Conservation (phyloP, 2,888 invertebrate genomes). For the Philereme vetulata region DNA sequence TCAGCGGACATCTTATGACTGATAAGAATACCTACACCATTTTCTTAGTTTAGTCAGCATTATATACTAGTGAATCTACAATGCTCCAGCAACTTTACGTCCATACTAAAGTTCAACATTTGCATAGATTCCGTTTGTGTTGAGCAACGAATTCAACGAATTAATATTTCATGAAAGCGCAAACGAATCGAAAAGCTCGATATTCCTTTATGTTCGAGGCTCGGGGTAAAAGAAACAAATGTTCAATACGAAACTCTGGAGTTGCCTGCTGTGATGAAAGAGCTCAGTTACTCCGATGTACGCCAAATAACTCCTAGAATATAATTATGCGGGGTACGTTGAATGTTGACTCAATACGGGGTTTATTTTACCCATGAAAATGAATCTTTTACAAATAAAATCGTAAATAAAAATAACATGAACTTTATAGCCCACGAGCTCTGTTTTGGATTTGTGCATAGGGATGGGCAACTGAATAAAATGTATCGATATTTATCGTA, state of each 20-base stretch:
- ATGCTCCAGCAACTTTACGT: constrained; percentile 14
- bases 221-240: constrained; percentile 18
- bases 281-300: neutral
- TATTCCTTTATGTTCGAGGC: constrained; percentile 50
- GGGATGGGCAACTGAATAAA: too few relatives aligned
- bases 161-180: constrained; percentile 63
- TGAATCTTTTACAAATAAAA: too few relatives aligned
- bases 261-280: constrained; percentile 2
- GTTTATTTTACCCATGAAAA: too few relatives aligned
- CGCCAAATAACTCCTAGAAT: neutral
- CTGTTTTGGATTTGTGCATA: too few relatives aligned
- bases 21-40: too few relatives aligned
- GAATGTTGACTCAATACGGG: too few relatives aligned
- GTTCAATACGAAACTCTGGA: constrained; percentile 1
- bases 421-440: too few relatives aligned
- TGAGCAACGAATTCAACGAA: constrained; percentile 41
- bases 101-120: constrained; percentile 35
- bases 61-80: neutral
- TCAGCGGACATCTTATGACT: too few relatives aligned
- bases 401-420: too few relatives aligned
- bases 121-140: constrained; percentile 42
- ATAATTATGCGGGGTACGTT: too few relatives aligned
- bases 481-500: too few relatives aligned
- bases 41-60: too few relatives aligned
- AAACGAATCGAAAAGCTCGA: constrained; percentile 57